A percentile compares a stretch with the other conserved stretches of the same genome.
Evolutionary conservation across 2,888 invertebrate species (phyloP).

Genomic region (Archips xylosteana): DNA sequence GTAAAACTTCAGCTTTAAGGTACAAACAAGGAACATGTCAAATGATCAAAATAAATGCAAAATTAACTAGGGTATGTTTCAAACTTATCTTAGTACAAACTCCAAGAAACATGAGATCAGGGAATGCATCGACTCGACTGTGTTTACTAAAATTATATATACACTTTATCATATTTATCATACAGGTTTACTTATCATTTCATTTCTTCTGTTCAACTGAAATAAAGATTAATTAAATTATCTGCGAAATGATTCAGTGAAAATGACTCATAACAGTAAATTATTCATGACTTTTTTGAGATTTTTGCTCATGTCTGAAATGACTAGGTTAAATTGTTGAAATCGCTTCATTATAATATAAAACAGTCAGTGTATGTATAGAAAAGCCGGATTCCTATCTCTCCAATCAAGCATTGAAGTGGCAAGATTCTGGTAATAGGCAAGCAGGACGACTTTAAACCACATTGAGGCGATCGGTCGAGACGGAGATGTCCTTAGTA

Average conservation of each 20-base stretch:
- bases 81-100: not conserved
- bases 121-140: not conserved
- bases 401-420: too few relatives aligned
- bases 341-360: not conserved
- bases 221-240: slow-evolving; percentile 7
- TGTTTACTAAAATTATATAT: not conserved
- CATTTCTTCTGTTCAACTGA: not conserved
- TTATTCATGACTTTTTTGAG: slow-evolving; percentile 15
- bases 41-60: too few relatives aligned
- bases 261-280: slow-evolving; percentile 5
- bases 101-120: not conserved
- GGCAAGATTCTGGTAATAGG: too few relatives aligned
- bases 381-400: too few relatives aligned
- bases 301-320: slow-evolving; percentile 7
- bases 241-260: slow-evolving; percentile 8
- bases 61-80: too few relatives aligned
- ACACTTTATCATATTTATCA: not conserved
- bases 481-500: too few relatives aligned
- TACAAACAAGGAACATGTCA: not conserved
- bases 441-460: too few relatives aligned
- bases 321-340: not conserved
- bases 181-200: not conserved
- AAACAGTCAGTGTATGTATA: too few relatives aligned
- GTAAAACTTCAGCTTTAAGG: too few relatives aligned
- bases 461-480: too few relatives aligned